These are phyloP conservation scores for Drosophila arizonae DNA, from an alignment of 1,140 invertebrate genomes.

Conservation along the genomic window DNA sequence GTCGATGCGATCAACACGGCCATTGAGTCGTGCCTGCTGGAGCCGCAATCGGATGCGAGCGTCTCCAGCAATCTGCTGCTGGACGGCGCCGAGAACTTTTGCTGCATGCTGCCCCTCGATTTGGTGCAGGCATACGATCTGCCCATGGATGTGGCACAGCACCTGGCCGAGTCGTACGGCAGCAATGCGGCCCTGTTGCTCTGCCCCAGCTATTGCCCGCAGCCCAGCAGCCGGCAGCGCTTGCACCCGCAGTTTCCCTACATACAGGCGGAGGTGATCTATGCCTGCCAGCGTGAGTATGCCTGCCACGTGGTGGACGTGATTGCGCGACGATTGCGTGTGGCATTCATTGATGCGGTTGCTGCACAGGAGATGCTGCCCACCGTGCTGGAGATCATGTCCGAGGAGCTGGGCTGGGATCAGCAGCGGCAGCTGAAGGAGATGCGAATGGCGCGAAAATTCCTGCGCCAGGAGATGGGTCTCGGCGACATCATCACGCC, in stretches of 20 bases:
- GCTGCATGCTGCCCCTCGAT: conserved; percentile 52
- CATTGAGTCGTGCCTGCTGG: conserved; percentile 38
- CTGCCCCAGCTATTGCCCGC: not conserved
- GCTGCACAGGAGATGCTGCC: conserved; percentile 56
- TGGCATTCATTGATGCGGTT: conserved; percentile 53
- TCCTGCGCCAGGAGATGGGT: conserved; percentile 56
- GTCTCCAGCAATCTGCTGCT: conserved; percentile 36
- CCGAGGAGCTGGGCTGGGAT: conserved; percentile 23
- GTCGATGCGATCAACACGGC: conserved; percentile 53
- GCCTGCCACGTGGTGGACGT: conserved; percentile 56
- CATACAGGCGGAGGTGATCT: conserved; percentile 56
- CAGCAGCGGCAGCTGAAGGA: conserved; percentile 14
- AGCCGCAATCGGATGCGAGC: conserved; percentile 36
- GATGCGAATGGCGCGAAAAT: conserved; percentile 27
- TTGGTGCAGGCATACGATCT: conserved; percentile 52
- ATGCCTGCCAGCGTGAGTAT: conserved; percentile 55
- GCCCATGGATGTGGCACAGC: conserved; percentile 61
- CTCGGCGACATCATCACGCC: conserved; percentile 32
- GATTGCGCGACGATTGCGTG: conserved; percentile 48
- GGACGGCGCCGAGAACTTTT: conserved; percentile 51
- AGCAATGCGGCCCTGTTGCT: conserved; percentile 46
- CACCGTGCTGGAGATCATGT: conserved; percentile 42
- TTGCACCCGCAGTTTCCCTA: conserved; percentile 58
- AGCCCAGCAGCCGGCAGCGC: not conserved
- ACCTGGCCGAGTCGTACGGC: conserved; percentile 59